Percentiles rank a stretch among this genome's conserved stretches.
Conservation (phyloP, 2,797 vertebrate genomes). For the Semaprochilodus insignis region DNA sequence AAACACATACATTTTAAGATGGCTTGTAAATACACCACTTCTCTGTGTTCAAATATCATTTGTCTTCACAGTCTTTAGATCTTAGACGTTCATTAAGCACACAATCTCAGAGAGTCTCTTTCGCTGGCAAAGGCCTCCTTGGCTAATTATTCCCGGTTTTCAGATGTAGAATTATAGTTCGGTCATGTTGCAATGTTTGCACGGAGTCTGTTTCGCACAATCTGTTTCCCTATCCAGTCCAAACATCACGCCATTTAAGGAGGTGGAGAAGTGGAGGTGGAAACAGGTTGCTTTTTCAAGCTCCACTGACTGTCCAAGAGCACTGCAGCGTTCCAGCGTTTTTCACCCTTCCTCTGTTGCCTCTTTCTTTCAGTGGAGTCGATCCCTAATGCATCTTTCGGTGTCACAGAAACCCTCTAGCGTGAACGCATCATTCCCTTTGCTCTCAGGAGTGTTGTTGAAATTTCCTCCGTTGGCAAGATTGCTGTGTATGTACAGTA, state of each 20-base stretch:
- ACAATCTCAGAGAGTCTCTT: not conserved
- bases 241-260: slow-evolving; percentile 40
- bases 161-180: slow-evolving; percentile 14
- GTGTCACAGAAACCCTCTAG: slow-evolving; percentile 4
- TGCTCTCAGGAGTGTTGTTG: not conserved
- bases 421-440: not conserved
- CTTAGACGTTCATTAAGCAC: not conserved
- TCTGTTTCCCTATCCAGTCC: slow-evolving; percentile 47
- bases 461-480: not conserved
- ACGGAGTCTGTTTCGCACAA: slow-evolving; percentile 20
- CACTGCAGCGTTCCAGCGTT: slow-evolving; percentile 29
- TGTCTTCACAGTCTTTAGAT: slow-evolving; percentile 17
- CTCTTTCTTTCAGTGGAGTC: not conserved
- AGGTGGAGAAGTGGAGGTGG: slow-evolving; percentile 34
- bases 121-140: not conserved
- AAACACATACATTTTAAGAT: slow-evolving; percentile 22
- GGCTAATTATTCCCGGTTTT: slow-evolving; percentile 12
- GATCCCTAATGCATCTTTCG: slow-evolving; percentile 16
- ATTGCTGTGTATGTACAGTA: not conserved
- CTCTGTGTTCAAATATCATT: slow-evolving; percentile 7
- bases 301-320: slow-evolving; percentile 51
- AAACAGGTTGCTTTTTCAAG: slow-evolving; percentile 62
- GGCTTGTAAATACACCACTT: slow-evolving; percentile 34
- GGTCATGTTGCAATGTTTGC: slow-evolving; percentile 12
- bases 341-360: slow-evolving; percentile 20